A percentile compares a stretch with the other conserved stretches of the same genome.
Conservation (phyloP, 1,140 invertebrate species). For the Drosophila erecta region DNA sequence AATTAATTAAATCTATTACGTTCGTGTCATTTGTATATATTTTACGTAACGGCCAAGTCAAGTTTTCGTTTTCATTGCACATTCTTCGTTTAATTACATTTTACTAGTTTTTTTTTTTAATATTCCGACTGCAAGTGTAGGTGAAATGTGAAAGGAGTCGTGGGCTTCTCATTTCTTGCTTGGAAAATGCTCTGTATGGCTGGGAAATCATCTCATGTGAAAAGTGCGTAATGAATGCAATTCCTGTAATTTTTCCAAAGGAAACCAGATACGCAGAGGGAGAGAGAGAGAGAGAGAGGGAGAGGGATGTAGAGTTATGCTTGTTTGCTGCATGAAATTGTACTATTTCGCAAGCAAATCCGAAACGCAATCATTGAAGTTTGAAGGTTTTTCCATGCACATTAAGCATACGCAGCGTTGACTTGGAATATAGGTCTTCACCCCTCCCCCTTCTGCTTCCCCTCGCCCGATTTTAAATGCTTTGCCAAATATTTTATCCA, state of each 20-base stretch:
- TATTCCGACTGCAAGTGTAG: slow-evolving; percentile 12
- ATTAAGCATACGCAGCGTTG: slow-evolving; percentile 34
- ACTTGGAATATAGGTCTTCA: slow-evolving; percentile 28
- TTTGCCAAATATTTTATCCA: slow-evolving; percentile 42
- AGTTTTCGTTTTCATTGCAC: background rate
- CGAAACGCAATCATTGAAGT: slow-evolving; percentile 25
- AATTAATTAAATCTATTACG: background rate
- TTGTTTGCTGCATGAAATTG: slow-evolving; percentile 9
- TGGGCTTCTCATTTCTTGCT: background rate
- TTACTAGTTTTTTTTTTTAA: background rate
- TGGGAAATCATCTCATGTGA: slow-evolving; percentile 14
- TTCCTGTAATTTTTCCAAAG: slow-evolving; percentile 13
- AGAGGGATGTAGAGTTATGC: background rate
- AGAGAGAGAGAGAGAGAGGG: background rate
- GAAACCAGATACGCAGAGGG: background rate
- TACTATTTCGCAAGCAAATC: slow-evolving; percentile 26
- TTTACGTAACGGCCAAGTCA: background rate
- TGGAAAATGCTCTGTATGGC: slow-evolving; percentile 11
- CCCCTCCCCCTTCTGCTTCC: too few species aligned
- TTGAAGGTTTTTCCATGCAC: slow-evolving; percentile 10
- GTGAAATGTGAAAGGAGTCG: slow-evolving; percentile 16
- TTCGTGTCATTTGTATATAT: background rate
- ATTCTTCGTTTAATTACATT: background rate
- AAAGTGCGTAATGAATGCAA: slow-evolving; percentile 44
- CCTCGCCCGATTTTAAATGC: slow-evolving; percentile 19